Evolutionary conservation across 2,797 vertebrate genomes (phyloP).

Genomic region (Poecilia gillii): DNA sequence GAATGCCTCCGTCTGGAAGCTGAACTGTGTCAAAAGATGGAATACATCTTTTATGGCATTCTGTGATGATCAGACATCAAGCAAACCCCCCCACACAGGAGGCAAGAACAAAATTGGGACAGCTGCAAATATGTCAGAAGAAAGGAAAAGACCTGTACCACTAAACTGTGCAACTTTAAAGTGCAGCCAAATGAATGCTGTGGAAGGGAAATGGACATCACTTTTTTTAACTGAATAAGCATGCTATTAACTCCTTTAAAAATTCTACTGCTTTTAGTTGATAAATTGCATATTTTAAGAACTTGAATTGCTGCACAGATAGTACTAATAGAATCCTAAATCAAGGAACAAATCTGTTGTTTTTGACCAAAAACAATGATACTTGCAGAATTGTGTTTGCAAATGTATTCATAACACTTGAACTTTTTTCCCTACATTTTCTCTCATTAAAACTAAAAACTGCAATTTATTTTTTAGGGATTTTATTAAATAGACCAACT

Average conservation of each 20-base stretch:
- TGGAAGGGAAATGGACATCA: not conserved
- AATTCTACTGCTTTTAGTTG: not conserved
- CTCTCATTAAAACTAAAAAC: not conserved
- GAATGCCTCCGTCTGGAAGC: conserved; percentile 5
- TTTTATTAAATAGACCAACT: not conserved
- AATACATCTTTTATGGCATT: conserved; percentile 1
- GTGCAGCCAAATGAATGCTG: not conserved
- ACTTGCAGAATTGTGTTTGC: not conserved
- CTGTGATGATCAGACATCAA: conserved; percentile 1
- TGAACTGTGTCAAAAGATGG: not conserved
- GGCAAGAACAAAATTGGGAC: conserved; percentile 4
- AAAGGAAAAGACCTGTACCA: not conserved
- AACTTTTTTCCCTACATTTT: not conserved
- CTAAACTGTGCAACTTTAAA: not conserved
- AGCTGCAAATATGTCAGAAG: not conserved
- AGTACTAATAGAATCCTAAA: not conserved
- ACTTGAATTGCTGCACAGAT: not conserved
- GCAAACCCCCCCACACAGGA: not conserved
- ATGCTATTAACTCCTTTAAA: not conserved
- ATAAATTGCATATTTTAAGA: not conserved
- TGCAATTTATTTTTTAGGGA: no score
- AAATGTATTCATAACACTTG: not conserved
- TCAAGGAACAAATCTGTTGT: not conserved
- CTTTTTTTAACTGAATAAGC: not conserved
- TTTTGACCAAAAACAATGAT: not conserved